These are phyloP conservation scores for Papilio polyxenes DNA, from an alignment of 1,140 invertebrate species.

Conservation along the genomic window DNA sequence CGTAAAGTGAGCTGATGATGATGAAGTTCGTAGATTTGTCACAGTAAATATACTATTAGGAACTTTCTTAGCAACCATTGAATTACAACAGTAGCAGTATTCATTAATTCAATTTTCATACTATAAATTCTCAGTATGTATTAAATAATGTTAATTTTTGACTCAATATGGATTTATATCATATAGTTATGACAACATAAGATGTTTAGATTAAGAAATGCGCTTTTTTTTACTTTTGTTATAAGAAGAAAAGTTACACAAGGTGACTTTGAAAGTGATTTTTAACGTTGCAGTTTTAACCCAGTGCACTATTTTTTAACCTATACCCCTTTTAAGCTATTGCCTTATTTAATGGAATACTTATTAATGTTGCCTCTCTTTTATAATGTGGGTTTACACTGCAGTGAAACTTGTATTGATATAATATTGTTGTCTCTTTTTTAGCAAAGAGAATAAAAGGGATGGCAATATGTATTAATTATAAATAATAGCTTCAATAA, in stretches of 20 bases:
- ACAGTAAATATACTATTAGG: too few relatives aligned
- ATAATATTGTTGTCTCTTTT: too few relatives aligned
- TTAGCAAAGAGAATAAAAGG: too few relatives aligned
- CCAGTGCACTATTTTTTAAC: constrained; percentile 36
- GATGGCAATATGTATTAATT: too few relatives aligned
- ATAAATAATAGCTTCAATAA: too few relatives aligned
- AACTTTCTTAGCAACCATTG: neutral
- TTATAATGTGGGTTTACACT: neutral
- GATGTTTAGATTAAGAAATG: constrained; percentile 52
- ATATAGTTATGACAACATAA: constrained; percentile 49
- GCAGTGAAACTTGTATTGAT: too few relatives aligned
- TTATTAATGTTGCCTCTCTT: constrained; percentile 9
- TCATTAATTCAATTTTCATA: neutral
- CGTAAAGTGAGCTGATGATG: too few relatives aligned
- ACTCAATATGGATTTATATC: constrained; percentile 45
- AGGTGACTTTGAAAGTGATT: constrained; percentile 46
- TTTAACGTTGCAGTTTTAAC: constrained; percentile 38
- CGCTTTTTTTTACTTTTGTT: constrained; percentile 43
- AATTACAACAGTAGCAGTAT: too few relatives aligned
- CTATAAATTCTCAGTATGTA: neutral
- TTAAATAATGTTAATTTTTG: constrained; percentile 33
- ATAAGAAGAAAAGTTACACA: constrained; percentile 49
- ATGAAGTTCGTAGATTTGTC: too few relatives aligned
- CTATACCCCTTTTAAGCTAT: neutral
- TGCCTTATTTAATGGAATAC: neutral